phyloP scores from a whole-genome alignment of 2,113 vertebrate genomes.

The Pyrgilauda ruficollis region DNA sequence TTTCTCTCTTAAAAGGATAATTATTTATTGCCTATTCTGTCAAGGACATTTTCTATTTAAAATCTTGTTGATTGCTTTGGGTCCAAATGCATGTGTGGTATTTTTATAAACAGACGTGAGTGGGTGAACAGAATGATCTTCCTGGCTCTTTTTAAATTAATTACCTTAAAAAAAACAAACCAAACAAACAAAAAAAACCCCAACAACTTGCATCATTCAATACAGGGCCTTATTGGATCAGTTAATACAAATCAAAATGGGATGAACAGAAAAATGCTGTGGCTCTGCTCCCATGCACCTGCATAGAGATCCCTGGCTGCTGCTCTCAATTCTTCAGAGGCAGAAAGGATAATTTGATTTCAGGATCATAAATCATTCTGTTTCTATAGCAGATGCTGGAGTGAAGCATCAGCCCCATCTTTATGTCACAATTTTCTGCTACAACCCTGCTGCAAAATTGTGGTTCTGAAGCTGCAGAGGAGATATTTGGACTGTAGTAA shows the following conservation, averaged over 20 bases:
- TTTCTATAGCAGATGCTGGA: background rate
- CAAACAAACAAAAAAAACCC: background rate
- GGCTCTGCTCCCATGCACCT: background rate
- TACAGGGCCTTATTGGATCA: background rate
- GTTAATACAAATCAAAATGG: background rate
- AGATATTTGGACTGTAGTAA: background rate
- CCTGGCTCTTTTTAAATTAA: background rate
- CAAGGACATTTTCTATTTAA: background rate
- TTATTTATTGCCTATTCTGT: background rate
- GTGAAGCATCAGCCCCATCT: fast-evolving
- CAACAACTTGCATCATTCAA: background rate
- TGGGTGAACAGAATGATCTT: background rate
- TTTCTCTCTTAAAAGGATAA: background rate
- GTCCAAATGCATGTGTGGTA: background rate
- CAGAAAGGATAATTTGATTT: background rate
- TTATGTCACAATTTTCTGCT: background rate
- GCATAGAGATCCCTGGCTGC: background rate
- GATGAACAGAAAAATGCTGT: background rate
- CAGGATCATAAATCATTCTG: background rate
- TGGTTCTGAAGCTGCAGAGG: background rate
- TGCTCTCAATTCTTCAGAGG: background rate
- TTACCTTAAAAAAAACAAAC: background rate
- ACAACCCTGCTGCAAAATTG: background rate
- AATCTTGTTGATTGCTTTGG: background rate
- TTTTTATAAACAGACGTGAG: background rate